phyloP scores from a whole-genome alignment of 2,797 vertebrate species.

The Orientallactaga sibirica region DNA sequence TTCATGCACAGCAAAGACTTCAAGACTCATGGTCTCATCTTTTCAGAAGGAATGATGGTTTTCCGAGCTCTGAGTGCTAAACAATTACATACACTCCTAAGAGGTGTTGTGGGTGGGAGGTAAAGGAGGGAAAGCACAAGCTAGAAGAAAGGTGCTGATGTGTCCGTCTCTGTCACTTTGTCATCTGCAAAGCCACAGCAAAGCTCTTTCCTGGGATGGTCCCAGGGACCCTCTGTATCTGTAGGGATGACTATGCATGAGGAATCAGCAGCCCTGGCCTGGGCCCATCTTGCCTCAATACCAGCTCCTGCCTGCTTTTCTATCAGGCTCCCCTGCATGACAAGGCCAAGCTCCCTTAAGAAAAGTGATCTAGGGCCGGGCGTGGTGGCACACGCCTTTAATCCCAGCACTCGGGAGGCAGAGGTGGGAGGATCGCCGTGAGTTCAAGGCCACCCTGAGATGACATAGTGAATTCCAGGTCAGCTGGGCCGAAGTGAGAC shows the following conservation, averaged over 20 bases:
- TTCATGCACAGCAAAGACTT: background rate
- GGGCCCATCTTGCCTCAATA: background rate
- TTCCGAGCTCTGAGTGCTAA: background rate
- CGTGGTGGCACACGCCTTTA: too few species aligned
- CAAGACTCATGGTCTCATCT: fast-evolving
- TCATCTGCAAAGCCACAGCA: background rate
- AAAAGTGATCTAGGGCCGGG: background rate
- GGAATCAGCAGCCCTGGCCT: background rate
- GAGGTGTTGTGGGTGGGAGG: background rate
- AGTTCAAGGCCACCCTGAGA: too few species aligned
- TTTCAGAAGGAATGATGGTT: background rate
- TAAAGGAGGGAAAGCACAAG: background rate
- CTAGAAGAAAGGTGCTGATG: fast-evolving
- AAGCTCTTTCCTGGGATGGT: background rate
- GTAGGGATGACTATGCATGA: too few species aligned
- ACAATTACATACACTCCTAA: fast-evolving
- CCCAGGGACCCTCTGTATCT: fast-evolving
- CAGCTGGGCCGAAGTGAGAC: too few species aligned
- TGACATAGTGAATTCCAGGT: too few species aligned
- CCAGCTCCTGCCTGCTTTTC: background rate
- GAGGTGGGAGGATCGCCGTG: too few species aligned
- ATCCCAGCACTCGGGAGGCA: too few species aligned
- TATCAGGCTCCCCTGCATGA: background rate
- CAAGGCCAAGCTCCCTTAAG: background rate
- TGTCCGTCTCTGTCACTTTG: fast-evolving